Evolutionary conservation across 2,888 invertebrate genomes (phyloP).

Genomic region (Lasioglossum lativentre): DNA sequence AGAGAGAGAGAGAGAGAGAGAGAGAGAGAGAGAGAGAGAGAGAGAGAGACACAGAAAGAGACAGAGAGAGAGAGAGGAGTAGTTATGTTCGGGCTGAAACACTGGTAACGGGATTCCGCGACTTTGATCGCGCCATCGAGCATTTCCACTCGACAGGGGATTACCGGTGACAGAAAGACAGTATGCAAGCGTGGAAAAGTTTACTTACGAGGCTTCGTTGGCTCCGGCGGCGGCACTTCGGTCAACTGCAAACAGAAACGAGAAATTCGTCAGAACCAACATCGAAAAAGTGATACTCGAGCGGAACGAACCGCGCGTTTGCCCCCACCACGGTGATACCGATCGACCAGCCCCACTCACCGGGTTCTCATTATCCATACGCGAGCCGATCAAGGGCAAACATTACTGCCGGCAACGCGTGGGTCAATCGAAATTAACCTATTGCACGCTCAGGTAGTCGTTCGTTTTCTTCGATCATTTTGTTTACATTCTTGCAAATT

Average conservation of each 20-base stretch:
- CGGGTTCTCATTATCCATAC: not conserved
- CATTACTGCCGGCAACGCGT: not conserved
- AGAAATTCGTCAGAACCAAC: not conserved
- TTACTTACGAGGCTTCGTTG: conserved; percentile 85
- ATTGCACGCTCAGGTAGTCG: not conserved
- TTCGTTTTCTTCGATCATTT: not conserved
- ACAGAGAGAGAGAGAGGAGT: not conserved
- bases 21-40: not conserved
- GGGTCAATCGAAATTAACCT: not conserved
- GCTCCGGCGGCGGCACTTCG: conserved; percentile 82
- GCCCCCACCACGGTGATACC: not conserved
- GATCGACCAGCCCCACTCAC: not conserved
- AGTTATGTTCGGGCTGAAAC: conserved; percentile 28
- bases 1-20: not conserved
- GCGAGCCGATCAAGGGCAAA: not conserved
- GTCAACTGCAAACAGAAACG: conserved; percentile 82
- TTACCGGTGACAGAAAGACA: conserved; percentile 29
- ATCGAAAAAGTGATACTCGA: not conserved
- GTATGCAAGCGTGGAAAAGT: conserved; percentile 19
- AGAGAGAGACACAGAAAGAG: too few relatives aligned
- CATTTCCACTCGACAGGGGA: conserved; percentile 44
- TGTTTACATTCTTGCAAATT: not conserved
- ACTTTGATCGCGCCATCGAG: conserved; percentile 50
- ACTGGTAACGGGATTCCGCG: conserved; percentile 42
- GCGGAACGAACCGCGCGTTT: not conserved